Conservation (phyloP, 2,113 vertebrate genomes). For the Corvus hawaiiensis region DNA sequence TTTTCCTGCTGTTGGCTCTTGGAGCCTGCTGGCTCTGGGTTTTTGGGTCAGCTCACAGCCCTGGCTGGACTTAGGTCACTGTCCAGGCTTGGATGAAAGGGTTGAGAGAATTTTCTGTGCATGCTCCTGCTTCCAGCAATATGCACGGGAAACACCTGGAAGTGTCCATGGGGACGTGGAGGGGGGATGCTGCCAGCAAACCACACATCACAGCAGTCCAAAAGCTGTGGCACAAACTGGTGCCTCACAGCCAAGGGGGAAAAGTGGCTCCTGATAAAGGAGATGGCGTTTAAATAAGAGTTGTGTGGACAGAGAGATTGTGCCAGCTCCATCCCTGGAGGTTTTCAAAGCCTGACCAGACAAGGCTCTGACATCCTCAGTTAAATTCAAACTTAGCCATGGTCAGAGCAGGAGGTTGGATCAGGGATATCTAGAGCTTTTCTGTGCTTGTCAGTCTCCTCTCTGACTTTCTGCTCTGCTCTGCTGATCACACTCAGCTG, state of each 20-base stretch:
- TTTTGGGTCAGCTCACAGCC: neutral
- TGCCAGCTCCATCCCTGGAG: neutral
- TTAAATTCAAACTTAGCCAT: neutral
- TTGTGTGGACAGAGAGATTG: neutral
- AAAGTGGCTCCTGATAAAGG: neutral
- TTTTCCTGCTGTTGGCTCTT: neutral
- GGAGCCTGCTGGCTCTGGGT: neutral
- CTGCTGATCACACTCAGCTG: neutral
- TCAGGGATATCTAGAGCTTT: neutral
- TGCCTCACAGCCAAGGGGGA: neutral
- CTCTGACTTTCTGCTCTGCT: neutral
- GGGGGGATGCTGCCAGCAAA: neutral
- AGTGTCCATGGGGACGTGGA: accelerated
- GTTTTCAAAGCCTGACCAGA: neutral
- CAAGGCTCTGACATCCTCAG: neutral
- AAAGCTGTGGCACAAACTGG: neutral
- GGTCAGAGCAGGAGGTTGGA: neutral
- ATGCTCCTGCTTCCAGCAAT: neutral
- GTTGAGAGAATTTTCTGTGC: neutral
- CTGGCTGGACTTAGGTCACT: neutral
- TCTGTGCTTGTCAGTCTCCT: neutral
- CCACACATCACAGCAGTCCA: neutral
- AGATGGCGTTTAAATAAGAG: neutral
- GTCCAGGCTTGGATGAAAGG: neutral
- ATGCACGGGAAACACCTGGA: accelerated